Evolutionary conservation across 2,888 invertebrate genomes (phyloP).

Genomic region (Macropis europaea): DNA sequence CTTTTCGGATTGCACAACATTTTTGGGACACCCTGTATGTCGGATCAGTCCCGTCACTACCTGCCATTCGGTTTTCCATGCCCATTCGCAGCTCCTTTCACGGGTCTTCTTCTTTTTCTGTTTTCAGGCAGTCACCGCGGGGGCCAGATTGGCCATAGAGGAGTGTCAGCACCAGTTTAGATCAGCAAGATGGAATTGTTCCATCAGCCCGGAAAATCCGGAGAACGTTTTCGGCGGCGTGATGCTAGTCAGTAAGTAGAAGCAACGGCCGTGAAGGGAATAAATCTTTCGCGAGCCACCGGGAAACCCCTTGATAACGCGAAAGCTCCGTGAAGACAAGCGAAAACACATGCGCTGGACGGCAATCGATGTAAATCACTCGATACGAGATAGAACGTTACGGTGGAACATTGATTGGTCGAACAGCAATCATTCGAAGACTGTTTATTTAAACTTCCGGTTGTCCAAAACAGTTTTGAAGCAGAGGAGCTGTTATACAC

Average conservation of each 20-base stretch:
- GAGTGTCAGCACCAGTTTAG: slow-evolving; percentile 95
- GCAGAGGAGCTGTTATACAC: no score
- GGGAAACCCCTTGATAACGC: neutral
- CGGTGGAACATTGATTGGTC: no score
- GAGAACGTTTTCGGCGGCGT: slow-evolving; percentile 92
- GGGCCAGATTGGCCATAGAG: slow-evolving; percentile 91
- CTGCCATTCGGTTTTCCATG: slow-evolving; percentile 11
- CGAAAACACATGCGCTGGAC: neutral
- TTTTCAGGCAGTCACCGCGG: slow-evolving; percentile 88
- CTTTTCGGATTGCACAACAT: no score
- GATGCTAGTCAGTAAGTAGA: slow-evolving; percentile 89
- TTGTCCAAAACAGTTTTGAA: no score
- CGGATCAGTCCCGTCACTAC: no score
- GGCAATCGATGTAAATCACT: neutral
- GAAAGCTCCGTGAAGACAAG: neutral
- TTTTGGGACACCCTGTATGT: no score
- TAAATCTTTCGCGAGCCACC: neutral
- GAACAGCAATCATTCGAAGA: no score
- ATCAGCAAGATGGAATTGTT: slow-evolving; percentile 94
- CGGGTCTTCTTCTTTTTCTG: no score
- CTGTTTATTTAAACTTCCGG: no score
- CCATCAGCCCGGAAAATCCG: slow-evolving; percentile 86
- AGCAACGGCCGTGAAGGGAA: neutral
- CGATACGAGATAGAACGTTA: no score
- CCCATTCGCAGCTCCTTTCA: slow-evolving; percentile 56